These are phyloP conservation scores for Nothocercus nigrocapillus DNA, from an alignment of 2,113 vertebrate species.

Conservation along the genomic window DNA sequence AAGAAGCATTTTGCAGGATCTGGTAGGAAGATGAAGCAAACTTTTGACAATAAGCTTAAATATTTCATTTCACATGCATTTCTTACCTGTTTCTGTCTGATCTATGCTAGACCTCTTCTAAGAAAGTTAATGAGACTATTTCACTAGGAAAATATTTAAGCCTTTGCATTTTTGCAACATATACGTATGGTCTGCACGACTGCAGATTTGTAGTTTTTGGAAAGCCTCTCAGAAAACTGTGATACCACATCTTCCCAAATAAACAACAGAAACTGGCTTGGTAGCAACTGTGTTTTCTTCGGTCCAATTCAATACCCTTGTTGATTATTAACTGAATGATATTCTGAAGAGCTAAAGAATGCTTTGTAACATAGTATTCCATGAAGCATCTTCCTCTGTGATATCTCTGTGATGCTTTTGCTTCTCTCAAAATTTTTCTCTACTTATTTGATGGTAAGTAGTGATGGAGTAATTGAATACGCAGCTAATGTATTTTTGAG, in stretches of 20 bases:
- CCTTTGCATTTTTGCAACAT: conserved; percentile 12
- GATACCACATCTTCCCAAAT: background rate
- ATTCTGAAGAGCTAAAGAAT: background rate
- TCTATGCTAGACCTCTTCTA: background rate
- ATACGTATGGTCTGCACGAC: background rate
- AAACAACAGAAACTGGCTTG: background rate
- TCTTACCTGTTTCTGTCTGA: background rate
- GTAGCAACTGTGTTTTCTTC: background rate
- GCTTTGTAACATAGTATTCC: background rate
- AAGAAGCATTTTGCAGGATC: background rate
- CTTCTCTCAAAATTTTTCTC: background rate
- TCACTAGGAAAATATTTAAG: background rate
- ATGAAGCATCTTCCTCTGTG: background rate
- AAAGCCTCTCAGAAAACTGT: background rate
- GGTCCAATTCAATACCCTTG: background rate
- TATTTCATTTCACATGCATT: background rate
- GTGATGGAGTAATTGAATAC: background rate
- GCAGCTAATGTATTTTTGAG: background rate
- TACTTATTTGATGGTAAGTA: background rate
- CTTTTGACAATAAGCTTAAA: background rate
- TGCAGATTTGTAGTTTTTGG: background rate
- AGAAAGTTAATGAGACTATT: background rate
- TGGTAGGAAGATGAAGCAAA: background rate
- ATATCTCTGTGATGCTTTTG: background rate
- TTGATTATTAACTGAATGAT: background rate